Evolutionary conservation across 2,113 vertebrate species (phyloP).

Genomic region (Pholis gunnellus): DNA sequence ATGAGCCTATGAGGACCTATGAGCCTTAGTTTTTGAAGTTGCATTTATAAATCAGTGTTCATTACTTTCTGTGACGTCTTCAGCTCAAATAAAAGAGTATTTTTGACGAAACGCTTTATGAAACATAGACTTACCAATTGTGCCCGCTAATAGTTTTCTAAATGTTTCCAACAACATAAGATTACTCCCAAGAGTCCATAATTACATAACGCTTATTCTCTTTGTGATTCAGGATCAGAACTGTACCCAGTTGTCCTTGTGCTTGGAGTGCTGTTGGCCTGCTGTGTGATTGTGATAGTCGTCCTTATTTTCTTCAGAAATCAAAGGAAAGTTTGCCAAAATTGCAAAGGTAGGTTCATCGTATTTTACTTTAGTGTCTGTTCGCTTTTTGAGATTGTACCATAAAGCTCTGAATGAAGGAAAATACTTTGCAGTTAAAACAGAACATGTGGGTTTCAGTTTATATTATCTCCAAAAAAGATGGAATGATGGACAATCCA

Average conservation of each 20-base stretch:
- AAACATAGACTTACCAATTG: no score
- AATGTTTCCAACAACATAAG: no score
- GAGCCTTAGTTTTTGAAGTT: no score
- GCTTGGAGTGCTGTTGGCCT: neutral
- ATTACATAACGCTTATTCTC: neutral
- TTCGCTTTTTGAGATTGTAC: neutral
- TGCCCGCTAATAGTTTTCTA: no score
- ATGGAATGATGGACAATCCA: no score
- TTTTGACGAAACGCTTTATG: no score
- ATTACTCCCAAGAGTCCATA: no score
- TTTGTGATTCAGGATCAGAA: neutral
- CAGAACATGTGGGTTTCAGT: neutral
- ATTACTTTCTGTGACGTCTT: no score
- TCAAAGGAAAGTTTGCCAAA: neutral
- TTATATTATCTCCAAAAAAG: no score
- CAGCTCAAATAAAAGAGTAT: no score
- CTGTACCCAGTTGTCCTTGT: neutral
- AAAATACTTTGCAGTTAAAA: neutral
- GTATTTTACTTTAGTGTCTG: neutral
- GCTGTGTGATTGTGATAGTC: slow-evolving; percentile 8
- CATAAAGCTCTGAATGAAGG: neutral
- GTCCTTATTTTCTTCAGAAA: neutral
- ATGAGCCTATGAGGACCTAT: no score
- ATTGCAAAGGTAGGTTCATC: slow-evolving; percentile 11
- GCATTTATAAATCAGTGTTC: no score